Base-by-base conservation (phyloP, 2,113 vertebrate genomes). In the Panthera leo region DNA sequence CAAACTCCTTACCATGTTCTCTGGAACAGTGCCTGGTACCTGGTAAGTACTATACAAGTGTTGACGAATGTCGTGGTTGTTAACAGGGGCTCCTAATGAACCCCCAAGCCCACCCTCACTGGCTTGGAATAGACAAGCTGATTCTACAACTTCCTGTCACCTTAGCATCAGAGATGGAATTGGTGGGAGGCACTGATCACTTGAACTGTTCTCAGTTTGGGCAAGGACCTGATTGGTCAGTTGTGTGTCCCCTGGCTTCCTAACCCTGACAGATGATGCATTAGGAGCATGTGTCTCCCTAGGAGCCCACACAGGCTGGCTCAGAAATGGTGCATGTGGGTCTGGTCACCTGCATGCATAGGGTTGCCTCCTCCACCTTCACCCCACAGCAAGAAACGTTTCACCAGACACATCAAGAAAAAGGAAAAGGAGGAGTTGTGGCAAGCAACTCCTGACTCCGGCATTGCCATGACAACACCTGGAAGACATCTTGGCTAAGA, bases 391-490 rank as follows among this genome's bases (percentile, higher is more conserved):
- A 82, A 55, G 88, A 92, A 97, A 96, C 92, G 55, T 89, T 93
- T 14, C 51, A 68, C 94, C 95, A n/a, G 92, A 97, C 58, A 34
- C 29, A 95, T 94, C 53, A 34, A 90, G 92, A 95, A 51, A 71
- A 75, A 89, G 67, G 96, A 98, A 93, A 98, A 93, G 31, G 27
- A 91, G 42, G 79, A 75, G 95, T 95, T 94, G 96, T 89, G 86
- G 90, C 95, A 96, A 98, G 96, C 58, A 63, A 97, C 97, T 98
- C 96, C 95, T 90, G 96, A 96, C 89, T 98, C 95, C 96, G 76
- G 96, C 97, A 98, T 98, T 97, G 98, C 98, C 98, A 98, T 98
- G 98, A 98, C 98, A 99, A 98, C 98, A 97, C 97, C 97, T 97
- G 96, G 89, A 96, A 95, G 67, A 48, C 6, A 78, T 92, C 45